These are phyloP conservation scores for Chaetorhynchus papuensis DNA, from an alignment of 2,113 vertebrate species.

Conservation along the genomic window DNA sequence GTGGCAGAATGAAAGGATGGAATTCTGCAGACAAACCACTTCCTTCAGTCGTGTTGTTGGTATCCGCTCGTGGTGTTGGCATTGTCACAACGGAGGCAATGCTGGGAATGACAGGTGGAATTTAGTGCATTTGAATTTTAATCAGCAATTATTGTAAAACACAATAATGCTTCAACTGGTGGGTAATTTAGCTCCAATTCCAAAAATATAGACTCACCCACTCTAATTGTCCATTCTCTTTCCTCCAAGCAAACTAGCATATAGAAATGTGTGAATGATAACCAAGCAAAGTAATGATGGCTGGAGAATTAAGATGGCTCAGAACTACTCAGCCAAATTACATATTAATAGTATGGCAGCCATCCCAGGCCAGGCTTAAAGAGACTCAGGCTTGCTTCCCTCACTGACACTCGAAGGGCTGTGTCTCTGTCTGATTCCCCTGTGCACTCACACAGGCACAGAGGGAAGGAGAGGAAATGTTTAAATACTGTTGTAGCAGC, in stretches of 20 bases:
- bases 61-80: background rate
- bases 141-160: slow-evolving; percentile 51
- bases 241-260: background rate
- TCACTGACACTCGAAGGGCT: background rate
- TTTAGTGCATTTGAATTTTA: slow-evolving; percentile 45
- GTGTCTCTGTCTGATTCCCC: background rate
- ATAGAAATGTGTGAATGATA: slow-evolving; percentile 6
- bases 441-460: background rate
- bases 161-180: slow-evolving; percentile 13
- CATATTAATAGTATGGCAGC: background rate
- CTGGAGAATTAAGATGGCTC: slow-evolving; percentile 8
- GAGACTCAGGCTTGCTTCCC: background rate
- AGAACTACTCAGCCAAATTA: background rate
- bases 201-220: slow-evolving; percentile 12
- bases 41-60: background rate
- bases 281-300: background rate
- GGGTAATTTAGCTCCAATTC: slow-evolving; percentile 20
- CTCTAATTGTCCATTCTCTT: background rate
- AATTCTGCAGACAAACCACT: background rate
- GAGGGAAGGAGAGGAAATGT: background rate
- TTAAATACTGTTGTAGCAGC: background rate
- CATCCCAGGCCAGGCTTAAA: background rate
- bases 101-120: slow-evolving; percentile 34
- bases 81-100: background rate
- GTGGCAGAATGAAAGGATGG: background rate